A percentile compares a stretch with the other conserved stretches of the same genome.
phyloP scores from a whole-genome alignment of 2,888 invertebrate species.

The Acronicta alni region DNA sequence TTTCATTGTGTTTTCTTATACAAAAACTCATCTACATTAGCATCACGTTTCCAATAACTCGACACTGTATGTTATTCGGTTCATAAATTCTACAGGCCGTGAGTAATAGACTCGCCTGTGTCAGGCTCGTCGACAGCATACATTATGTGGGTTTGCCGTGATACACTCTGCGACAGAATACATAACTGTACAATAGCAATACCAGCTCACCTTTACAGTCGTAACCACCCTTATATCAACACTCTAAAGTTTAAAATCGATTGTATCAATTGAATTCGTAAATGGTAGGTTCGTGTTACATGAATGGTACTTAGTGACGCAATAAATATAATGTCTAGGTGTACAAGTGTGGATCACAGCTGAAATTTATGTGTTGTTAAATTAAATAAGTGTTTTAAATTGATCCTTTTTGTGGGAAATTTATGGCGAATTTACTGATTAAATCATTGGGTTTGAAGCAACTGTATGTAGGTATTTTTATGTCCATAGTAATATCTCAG shows the following conservation, averaged over 20 bases:
- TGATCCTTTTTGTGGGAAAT: background rate
- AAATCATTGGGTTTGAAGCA: background rate
- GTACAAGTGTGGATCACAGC: conserved; percentile 23
- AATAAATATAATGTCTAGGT: conserved; percentile 38
- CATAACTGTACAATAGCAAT: conserved; percentile 34
- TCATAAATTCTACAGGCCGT: conserved; percentile 81
- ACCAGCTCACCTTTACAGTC: conserved; percentile 31
- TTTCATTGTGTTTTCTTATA: conserved; percentile 34
- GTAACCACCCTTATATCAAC: conserved; percentile 26
- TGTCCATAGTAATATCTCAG: too few species aligned
- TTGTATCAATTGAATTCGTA: background rate
- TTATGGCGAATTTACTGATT: background rate
- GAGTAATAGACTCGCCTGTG: conserved; percentile 81
- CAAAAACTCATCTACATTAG: conserved; percentile 70
- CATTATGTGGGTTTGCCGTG: conserved; percentile 73
- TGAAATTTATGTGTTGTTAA: conserved; percentile 19
- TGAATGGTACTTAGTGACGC: conserved; percentile 42
- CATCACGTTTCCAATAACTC: conserved; percentile 86
- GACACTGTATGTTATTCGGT: conserved; percentile 78
- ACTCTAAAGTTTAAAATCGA: conserved; percentile 36
- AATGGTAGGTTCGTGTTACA: conserved; percentile 26
- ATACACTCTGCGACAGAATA: conserved; percentile 60
- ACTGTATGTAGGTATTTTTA: too few species aligned
- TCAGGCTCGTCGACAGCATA: conserved; percentile 80
- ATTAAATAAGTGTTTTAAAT: background rate